Percentiles rank a stretch among this genome's conserved stretches.
phyloP scores from a whole-genome alignment of 2,113 vertebrate genomes.

The Rhinoderma darwinii region DNA sequence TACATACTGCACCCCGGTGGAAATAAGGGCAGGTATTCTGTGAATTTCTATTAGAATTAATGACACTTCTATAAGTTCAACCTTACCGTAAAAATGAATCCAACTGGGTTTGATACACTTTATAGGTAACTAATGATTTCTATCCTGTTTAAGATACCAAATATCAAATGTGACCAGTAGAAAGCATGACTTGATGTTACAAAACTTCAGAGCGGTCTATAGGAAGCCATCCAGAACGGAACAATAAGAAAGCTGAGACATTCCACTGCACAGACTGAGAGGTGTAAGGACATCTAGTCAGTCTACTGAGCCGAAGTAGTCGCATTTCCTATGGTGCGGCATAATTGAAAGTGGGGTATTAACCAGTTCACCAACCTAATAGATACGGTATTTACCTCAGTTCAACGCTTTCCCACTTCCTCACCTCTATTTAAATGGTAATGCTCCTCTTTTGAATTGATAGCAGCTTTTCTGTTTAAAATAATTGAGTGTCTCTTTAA shows the following conservation, averaged over 20 bases:
- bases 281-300: constrained; percentile 19
- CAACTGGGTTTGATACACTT: constrained; percentile 40
- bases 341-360: constrained; percentile 57
- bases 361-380: constrained; percentile 55
- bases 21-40: constrained; percentile 34
- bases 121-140: constrained; percentile 35
- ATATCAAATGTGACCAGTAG: constrained; percentile 35
- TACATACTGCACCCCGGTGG: not conserved
- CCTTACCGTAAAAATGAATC: constrained; percentile 38
- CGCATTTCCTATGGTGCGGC: constrained; percentile 21
- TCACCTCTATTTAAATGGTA: constrained; percentile 59
- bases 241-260: constrained; percentile 28
- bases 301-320: constrained; percentile 17
- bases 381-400: constrained; percentile 54
- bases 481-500: constrained; percentile 58
- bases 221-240: constrained; percentile 43
- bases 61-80: constrained; percentile 4
- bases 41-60: constrained; percentile 50
- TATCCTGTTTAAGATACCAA: constrained; percentile 20
- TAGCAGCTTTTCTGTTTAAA: constrained; percentile 48
- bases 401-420: constrained; percentile 49
- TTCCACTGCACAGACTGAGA: constrained; percentile 47
- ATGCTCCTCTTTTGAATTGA: constrained; percentile 53
- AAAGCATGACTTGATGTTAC: constrained; percentile 24
- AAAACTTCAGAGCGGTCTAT: constrained; percentile 30